Conservation (phyloP, 2,888 invertebrate species). For the Nephrotoma guestfalica region DNA sequence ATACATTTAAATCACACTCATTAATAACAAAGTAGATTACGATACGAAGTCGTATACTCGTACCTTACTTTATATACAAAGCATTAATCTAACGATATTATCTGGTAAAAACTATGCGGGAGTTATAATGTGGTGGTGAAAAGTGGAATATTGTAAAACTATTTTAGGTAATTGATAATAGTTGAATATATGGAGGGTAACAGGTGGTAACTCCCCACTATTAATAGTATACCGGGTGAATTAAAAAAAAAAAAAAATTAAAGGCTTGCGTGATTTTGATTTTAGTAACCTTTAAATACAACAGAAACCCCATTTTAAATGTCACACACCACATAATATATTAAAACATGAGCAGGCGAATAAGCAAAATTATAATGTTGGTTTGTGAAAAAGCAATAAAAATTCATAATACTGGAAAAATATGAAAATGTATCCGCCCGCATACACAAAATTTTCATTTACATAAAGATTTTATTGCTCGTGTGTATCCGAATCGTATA, state of each 20-base stretch:
- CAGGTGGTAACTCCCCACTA: background rate
- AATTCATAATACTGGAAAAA: background rate
- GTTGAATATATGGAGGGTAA: background rate
- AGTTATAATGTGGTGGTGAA: background rate
- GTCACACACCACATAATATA: background rate
- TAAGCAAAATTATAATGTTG: background rate
- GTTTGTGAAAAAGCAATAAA: background rate
- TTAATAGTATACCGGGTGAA: background rate
- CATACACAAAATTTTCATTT: background rate
- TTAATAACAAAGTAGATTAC: background rate
- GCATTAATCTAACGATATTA: background rate
- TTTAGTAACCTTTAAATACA: background rate
- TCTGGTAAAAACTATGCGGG: background rate
- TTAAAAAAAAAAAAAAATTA: background rate
- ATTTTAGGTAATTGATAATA: background rate
- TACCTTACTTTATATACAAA: background rate
- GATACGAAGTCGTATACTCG: background rate
- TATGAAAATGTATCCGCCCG: background rate
- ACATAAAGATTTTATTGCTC: background rate
- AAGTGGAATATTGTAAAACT: background rate
- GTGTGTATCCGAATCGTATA: background rate
- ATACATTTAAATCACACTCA: background rate
- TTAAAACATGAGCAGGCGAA: background rate
- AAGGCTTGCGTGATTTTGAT: background rate
- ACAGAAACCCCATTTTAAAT: background rate